Conservation (phyloP, 2,797 vertebrate species). For the Chloroceryle amazona region DNA sequence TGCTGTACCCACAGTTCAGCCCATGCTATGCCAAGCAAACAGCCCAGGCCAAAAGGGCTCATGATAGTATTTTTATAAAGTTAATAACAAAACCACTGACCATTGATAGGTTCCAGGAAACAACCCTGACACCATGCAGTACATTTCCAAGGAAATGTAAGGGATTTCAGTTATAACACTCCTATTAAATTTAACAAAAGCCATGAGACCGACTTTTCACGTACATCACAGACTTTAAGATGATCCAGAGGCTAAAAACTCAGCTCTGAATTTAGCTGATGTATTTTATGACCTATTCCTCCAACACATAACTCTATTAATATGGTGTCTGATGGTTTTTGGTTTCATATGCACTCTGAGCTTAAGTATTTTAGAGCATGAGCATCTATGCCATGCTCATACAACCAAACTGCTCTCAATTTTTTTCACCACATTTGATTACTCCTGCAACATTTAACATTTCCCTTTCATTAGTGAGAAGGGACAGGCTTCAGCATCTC, state of each 20-base stretch:
- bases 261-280: background rate
- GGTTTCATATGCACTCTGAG: background rate
- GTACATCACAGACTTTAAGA: background rate
- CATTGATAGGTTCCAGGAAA: background rate
- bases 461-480: background rate
- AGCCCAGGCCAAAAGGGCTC: background rate
- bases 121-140: background rate
- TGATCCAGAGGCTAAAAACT: background rate
- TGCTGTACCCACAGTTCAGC: background rate
- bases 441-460: background rate
- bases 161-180: background rate
- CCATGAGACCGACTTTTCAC: background rate
- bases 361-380: background rate
- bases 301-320: background rate
- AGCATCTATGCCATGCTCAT: background rate
- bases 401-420: background rate
- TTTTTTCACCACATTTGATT: background rate
- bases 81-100: background rate
- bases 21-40: background rate
- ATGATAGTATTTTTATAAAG: background rate
- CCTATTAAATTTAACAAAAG: background rate
- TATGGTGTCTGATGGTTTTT: background rate
- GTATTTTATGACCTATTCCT: background rate
- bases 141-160: background rate
- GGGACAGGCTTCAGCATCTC: background rate